phyloP scores from a whole-genome alignment of 2,888 invertebrate species.

The Nomada ferruginata region DNA sequence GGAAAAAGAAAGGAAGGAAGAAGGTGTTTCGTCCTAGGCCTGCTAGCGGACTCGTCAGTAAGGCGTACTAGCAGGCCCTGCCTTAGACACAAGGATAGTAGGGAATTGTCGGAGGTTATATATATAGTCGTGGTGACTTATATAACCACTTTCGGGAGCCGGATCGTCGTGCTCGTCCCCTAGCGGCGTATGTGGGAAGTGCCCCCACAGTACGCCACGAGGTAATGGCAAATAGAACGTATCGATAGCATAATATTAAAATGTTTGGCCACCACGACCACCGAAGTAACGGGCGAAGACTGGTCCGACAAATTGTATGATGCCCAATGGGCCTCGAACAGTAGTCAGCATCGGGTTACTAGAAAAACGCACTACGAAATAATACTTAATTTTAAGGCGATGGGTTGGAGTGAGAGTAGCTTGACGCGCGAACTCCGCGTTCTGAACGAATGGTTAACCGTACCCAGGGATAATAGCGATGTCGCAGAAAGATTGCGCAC shows the following conservation, averaged over 20 bases:
- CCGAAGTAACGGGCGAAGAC: constrained; percentile 45
- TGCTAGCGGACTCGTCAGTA: no score
- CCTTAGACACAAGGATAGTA: no score
- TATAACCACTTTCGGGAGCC: no score
- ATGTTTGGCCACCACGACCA: constrained; percentile 60
- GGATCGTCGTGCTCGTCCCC: no score
- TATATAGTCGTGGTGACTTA: no score
- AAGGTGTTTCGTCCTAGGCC: no score
- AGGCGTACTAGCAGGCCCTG: no score
- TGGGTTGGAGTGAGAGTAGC: no score
- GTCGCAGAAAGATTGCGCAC: neutral
- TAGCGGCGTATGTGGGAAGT: no score
- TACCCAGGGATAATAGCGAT: neutral
- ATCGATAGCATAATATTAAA: constrained; percentile 61
- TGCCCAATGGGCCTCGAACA: constrained; percentile 59
- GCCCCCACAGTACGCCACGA: constrained; percentile 69
- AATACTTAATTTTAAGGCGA: constrained; percentile 25
- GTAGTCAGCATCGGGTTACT: constrained; percentile 61
- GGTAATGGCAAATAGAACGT: constrained; percentile 67
- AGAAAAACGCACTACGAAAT: constrained; percentile 48
- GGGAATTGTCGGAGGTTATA: no score
- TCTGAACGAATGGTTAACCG: neutral
- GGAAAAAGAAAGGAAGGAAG: no score
- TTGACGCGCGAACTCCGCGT: neutral
- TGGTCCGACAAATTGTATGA: constrained; percentile 62